Percentiles rank a stretch among this genome's conserved stretches.
phyloP scores from a whole-genome alignment of 2,113 vertebrate genomes.

The Limanda limanda region DNA sequence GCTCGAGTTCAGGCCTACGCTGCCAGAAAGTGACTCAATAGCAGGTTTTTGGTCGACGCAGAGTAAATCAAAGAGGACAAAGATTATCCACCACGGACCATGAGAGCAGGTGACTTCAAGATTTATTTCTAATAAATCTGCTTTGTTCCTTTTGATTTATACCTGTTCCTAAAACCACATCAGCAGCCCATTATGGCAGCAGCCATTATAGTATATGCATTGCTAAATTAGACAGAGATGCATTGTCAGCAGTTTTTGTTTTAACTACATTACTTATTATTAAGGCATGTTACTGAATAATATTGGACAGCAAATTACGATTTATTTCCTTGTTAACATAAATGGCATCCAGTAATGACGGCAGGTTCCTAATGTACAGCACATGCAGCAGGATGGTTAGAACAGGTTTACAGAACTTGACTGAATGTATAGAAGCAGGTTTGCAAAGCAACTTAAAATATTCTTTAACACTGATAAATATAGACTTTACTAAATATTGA shows the following conservation, averaged over 20 bases:
- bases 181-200: background rate
- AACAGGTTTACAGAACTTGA: background rate
- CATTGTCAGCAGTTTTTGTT: background rate
- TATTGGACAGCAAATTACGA: background rate
- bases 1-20: slow-evolving; percentile 20
- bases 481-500: too few relatives aligned
- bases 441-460: too few relatives aligned
- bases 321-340: background rate
- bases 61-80: slow-evolving; percentile 55
- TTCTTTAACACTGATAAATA: too few relatives aligned
- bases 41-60: slow-evolving; percentile 36
- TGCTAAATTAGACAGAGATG: background rate
- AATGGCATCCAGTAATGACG: background rate
- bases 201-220: background rate
- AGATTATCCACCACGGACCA: slow-evolving; percentile 22
- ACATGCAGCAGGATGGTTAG: background rate
- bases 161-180: background rate
- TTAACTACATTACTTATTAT: background rate
- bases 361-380: background rate
- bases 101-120: slow-evolving; percentile 46
- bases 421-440: too few relatives aligned
- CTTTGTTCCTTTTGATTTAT: slow-evolving; percentile 11
- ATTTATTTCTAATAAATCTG: slow-evolving; percentile 7
- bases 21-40: slow-evolving; percentile 61
- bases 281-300: background rate